phyloP scores from a whole-genome alignment of 2,113 vertebrate genomes.

The Ammodramus savannarum region DNA sequence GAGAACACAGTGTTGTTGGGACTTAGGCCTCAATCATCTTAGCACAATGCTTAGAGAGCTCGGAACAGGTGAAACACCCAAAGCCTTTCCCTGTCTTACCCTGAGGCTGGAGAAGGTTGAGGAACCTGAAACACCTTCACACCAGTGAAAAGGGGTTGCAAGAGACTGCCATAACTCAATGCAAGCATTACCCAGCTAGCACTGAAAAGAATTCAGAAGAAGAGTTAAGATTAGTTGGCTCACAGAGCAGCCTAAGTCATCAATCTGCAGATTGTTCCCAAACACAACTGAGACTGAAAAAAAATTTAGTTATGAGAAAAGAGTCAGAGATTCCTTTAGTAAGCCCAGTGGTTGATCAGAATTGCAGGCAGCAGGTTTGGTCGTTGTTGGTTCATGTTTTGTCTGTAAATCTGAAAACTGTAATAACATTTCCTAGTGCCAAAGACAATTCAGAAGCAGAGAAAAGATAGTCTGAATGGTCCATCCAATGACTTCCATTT shows the following conservation, averaged over 20 bases:
- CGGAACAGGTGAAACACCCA: neutral
- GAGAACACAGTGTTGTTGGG: neutral
- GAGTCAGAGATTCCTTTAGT: neutral
- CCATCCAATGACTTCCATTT: neutral
- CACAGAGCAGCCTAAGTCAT: neutral
- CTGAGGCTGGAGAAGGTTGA: neutral
- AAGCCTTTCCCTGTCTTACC: neutral
- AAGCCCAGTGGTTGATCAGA: neutral
- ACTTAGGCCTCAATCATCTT: neutral
- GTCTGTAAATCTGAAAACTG: constrained; percentile 23
- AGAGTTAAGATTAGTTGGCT: neutral
- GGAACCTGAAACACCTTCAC: neutral
- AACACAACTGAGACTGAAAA: neutral
- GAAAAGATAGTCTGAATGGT: neutral
- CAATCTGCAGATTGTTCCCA: neutral
- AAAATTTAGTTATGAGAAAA: neutral
- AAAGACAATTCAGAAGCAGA: neutral
- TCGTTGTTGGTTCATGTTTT: neutral
- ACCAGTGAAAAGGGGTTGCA: neutral
- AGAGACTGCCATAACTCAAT: neutral
- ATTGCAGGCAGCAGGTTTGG: neutral
- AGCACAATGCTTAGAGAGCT: neutral
- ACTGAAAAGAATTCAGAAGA: neutral
- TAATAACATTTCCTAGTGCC: neutral
- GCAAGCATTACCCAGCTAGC: neutral